Base-by-base conservation (phyloP, 2,888 invertebrate genomes). In the Meiosimyza decipiens region DNA sequence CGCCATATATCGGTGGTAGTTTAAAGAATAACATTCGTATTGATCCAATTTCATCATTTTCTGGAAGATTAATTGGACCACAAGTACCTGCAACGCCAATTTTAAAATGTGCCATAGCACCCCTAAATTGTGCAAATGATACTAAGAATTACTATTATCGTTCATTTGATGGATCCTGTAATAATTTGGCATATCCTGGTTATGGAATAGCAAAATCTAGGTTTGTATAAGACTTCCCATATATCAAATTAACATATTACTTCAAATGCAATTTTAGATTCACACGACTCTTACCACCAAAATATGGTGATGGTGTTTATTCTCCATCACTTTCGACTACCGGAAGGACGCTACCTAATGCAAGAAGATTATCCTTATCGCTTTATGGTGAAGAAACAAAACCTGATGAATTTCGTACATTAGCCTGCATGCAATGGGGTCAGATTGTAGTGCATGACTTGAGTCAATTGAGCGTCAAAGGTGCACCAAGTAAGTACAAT, bases 401-500 rank as follows among this genome's bases (percentile, higher is more conserved):
- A 1, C 74, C 75, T 28, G 84, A 85, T 55, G 72, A 73, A 6
- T 79, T 73, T 47, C 81, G 84, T 4, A 84, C 85, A 4, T 74
- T 84, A 75, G 81, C 83, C 6, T 71, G 76, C 11, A 79, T 85
- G 80, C 82, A 83, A 54, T 85, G 80, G 78, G 83, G 85, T 7
- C 85, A 84, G 78, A 75, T 82, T 16, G 78, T 84, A 9, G 80
- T 77, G 0, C 85, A 84, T 57, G 85, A 85, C 22, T 74, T 84
- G 11, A 82, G 82, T 57, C 72, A 76, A 54, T 51, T 81, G 55
- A 72, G 77, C 1, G 76, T 73, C 0, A 64, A 69, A 50, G 81
- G 78, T 11, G 79, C 79, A 2, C 62, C 70, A 3, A 55, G 70
- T 70, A 70, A 70, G 70, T 54, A 54, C 16, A 22, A 49, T 40